phyloP scores from a whole-genome alignment of 1,140 invertebrate genomes.

The Lepidotrigona ventralis region DNA sequence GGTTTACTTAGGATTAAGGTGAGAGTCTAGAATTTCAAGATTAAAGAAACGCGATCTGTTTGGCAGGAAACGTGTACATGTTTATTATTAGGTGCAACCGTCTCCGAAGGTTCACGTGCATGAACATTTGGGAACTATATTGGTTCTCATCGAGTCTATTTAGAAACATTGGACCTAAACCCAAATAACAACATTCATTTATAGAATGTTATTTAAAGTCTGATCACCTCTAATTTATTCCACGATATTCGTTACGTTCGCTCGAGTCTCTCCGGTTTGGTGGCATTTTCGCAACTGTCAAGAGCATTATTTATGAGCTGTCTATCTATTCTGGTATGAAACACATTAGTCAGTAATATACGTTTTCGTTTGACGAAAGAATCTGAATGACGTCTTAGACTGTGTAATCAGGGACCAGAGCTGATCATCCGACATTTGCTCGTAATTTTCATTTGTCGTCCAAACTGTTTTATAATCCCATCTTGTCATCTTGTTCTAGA shows the following conservation, averaged over 20 bases:
- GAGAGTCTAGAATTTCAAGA: not conserved
- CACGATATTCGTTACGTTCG: too few species aligned
- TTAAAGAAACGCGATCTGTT: not conserved
- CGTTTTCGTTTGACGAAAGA: not conserved
- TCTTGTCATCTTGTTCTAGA: not conserved
- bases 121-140: not conserved
- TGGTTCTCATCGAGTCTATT: not conserved
- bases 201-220: not conserved
- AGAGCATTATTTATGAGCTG: not conserved
- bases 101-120: not conserved
- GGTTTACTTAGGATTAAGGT: not conserved
- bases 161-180: not conserved
- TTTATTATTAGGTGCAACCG: slow-evolving; percentile 8
- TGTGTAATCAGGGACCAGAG: not conserved
- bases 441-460: not conserved
- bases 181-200: not conserved
- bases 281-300: not conserved
- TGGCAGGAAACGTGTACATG: slow-evolving; percentile 6
- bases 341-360: not conserved
- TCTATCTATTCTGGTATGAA: not conserved
- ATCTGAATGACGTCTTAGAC: not conserved
- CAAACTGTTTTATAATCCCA: not conserved
- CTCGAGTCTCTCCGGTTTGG: too few species aligned
- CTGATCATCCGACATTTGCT: not conserved
- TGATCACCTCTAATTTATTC: not conserved